phyloP scores from a whole-genome alignment of 1,140 invertebrate species.

The Daktulosphaira vitifoliae region DNA sequence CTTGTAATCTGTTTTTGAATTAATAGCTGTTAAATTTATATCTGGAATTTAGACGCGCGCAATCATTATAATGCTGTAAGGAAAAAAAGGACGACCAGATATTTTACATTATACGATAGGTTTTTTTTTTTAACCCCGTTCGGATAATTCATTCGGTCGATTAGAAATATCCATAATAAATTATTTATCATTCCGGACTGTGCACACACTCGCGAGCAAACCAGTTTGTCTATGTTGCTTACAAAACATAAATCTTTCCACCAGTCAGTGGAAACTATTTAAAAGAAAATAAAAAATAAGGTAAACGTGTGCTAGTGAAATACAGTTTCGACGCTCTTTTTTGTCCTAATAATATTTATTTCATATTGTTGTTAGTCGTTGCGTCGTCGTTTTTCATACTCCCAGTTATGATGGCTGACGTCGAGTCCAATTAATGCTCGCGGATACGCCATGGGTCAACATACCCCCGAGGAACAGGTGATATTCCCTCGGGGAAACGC shows the following conservation, averaged over 20 bases:
- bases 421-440: no score
- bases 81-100: not conserved
- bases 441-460: no score
- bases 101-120: slow-evolving; percentile 18
- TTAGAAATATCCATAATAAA: slow-evolving; percentile 34
- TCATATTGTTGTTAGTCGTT: not conserved
- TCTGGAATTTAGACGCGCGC: not conserved
- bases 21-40: slow-evolving; percentile 27
- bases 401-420: not conserved
- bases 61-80: not conserved
- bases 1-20: slow-evolving; percentile 32
- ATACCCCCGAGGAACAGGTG: not conserved
- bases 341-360: not conserved
- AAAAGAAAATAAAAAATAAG: not conserved
- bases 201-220: slow-evolving; percentile 7
- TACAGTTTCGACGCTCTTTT: not conserved
- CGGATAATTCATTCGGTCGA: slow-evolving; percentile 28
- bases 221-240: slow-evolving; percentile 14
- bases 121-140: slow-evolving; percentile 16
- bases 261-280: not conserved
- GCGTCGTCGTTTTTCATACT: not conserved
- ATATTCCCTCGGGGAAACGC: not conserved
- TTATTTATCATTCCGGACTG: slow-evolving; percentile 32
- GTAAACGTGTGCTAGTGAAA: not conserved
- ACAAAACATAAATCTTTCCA: slow-evolving; percentile 11